Conservation (phyloP, 37 sponge, comb jelly and placozoan species). For the Aplysina aerophoba region DNA sequence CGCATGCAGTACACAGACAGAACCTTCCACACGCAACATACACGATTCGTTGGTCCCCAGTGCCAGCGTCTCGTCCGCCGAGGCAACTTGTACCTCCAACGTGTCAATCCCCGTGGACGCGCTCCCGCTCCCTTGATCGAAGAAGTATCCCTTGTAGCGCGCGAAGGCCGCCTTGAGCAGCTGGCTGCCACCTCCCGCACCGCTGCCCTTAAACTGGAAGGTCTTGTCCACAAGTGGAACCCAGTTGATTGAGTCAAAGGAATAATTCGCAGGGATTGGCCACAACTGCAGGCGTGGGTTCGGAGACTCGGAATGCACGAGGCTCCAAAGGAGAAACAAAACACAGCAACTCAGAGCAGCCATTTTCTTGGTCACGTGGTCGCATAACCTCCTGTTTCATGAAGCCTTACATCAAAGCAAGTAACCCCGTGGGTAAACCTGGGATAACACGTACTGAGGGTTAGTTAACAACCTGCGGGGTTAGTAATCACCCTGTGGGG, state of each 20-base stretch:
- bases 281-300: slow-evolving; percentile 6
- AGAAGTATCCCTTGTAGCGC: slow-evolving; percentile 62
- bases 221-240: slow-evolving; percentile 23
- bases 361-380: too few species aligned
- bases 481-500: too few species aligned
- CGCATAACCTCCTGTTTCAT: too few species aligned
- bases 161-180: slow-evolving; percentile 59
- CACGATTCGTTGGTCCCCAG: slow-evolving; percentile 69
- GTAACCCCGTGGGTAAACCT: too few species aligned
- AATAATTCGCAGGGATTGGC: slow-evolving; percentile 8
- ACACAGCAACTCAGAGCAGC: too few species aligned
- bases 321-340: too few species aligned
- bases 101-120: background rate
- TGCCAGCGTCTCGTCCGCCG: slow-evolving; percentile 40
- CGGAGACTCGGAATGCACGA: background rate
- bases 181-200: slow-evolving; percentile 41
- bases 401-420: too few species aligned
- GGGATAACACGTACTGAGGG: too few species aligned
- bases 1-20: too few species aligned
- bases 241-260: background rate
- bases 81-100: slow-evolving; percentile 47
- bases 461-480: too few species aligned
- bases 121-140: slow-evolving; percentile 32
- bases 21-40: slow-evolving; percentile 1
- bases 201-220: slow-evolving; percentile 51